Evolutionary conservation across 92 coral and sea anemone species (phyloP), one percentile per base, ranked within the genome.

Genomic region (Phymanthus crucifer): DNA sequence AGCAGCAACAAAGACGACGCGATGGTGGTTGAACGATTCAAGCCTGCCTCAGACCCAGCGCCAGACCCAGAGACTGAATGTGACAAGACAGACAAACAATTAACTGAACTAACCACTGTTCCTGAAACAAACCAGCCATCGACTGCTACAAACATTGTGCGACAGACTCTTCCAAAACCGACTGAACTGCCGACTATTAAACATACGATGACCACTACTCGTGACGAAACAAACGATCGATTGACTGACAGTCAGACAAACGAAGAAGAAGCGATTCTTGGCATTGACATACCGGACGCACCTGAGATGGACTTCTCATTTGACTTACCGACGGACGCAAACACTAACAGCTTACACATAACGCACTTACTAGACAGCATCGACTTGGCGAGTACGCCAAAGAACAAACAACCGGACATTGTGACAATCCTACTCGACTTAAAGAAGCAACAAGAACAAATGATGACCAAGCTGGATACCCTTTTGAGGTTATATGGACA

Each of bases 251-350:
- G 26, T 26, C 23, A 58, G 26, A 26, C 31, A 58, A 19, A 26
- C 67, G 67, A 18, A 58, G 26, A 26, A 8, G 5, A 58, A n/a
- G n/a, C n/a, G n/a, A n/a, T n/a, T n/a, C n/a, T n/a, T n/a, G n/a
- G n/a, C 67, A 18, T 19, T 58, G 7, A 58, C 67, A 58, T 58
- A 58, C 67, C 67, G 31, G 67, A 58, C 19, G 67, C 8, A 58
- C 67, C 67, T 58, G 67, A 58, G 67, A 58, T 58, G 67, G 67
- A 58, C 67, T 58, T 58, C 67, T 58, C 67, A 58, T 58, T 58
- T 58, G 67, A 58, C 67, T 58, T 58, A 58, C 67, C 67, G 67
- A 58, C 19, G 31, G 67, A 17, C 31, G 31, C 67, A 58, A 58
- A 58, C 19, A 58, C 67, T 58, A 26, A 58, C 67, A 58, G 67